Base-by-base conservation (phyloP, 2,888 invertebrate species). In the Dexiosoma caninum region DNA sequence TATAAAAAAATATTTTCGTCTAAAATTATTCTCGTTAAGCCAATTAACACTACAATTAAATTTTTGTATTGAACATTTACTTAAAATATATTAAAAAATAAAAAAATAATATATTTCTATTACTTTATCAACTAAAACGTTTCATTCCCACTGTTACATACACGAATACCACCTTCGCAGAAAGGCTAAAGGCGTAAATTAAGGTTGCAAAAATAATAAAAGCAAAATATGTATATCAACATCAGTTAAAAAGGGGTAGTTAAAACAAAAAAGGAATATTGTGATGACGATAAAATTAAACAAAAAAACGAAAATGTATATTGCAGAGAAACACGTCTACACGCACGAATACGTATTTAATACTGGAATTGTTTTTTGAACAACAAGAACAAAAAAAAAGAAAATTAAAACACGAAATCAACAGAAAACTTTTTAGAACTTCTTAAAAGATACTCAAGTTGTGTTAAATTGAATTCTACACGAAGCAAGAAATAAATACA, bases 201-300 rank as follows among this genome's bases (percentile, higher is more conserved):
- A 53, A 55, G 55, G 55, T 64, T 57, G 40, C 55, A 49, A 49
- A 60, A 69, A 57, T 27, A 64, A 59, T 40, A 60, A 62, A 77
- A 70, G 9, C n/a, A 70, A 62, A 62, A 66, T 51, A 59, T n/a
- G n/a, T n/a, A n/a, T 19, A 40, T 51, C 57, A 59, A 71, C 64
- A 51, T 12, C 9, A 55, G 49, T 21, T 32, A 21, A 83, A 85
- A 83, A 84, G 77, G 78, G 78, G 78, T 84, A 83, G 83, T 81
- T 30, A 14, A 9, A 51, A 27, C 49, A 66, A 14, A 27, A 87
- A 86, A 86, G 85, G 85, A 85, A 85, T 86, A 85, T 83, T 83
- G 83, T 82, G 84, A 87, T 84, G 85, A 86, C 85, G 85, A 86
- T 84, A 84, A 86, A 87, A 86, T 82, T 84, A 86, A 84, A 84